phyloP scores from a whole-genome alignment of 2,888 invertebrate species.

The Cheilosia vernalis region DNA sequence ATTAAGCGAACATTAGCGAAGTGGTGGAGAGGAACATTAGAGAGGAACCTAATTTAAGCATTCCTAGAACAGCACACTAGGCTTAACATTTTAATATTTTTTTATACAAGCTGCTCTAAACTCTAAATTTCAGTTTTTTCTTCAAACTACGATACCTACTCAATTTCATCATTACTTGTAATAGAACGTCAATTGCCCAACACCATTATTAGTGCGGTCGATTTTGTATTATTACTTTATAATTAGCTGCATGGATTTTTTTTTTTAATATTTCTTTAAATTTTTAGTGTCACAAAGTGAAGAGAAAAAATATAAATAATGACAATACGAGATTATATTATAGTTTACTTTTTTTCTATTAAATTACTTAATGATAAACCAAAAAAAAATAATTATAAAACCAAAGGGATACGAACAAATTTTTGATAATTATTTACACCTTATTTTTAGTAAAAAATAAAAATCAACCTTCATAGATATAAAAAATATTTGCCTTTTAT shows the following conservation, averaged over 20 bases:
- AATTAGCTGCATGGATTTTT: slow-evolving; percentile 57
- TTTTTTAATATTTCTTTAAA: slow-evolving; percentile 14
- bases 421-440: slow-evolving; percentile 70
- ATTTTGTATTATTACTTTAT: slow-evolving; percentile 14
- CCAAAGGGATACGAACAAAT: slow-evolving; percentile 40
- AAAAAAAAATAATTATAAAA: slow-evolving; percentile 13
- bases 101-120: no score
- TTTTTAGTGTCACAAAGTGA: slow-evolving; percentile 25
- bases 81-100: no score
- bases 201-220: no score
- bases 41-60: no score
- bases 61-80: no score
- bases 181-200: no score
- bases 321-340: slow-evolving; percentile 65
- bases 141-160: no score
- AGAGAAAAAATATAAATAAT: slow-evolving; percentile 36
- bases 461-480: slow-evolving; percentile 30
- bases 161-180: no score
- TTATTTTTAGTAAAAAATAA: slow-evolving; percentile 54
- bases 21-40: no score
- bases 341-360: slow-evolving; percentile 63
- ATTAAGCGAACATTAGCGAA: no score
- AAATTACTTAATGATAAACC: slow-evolving; percentile 19
- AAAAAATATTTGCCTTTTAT: background rate
- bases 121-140: no score